Base-by-base conservation (phyloP, 2,113 vertebrate genomes). In the Entelurus aequoreus region DNA sequence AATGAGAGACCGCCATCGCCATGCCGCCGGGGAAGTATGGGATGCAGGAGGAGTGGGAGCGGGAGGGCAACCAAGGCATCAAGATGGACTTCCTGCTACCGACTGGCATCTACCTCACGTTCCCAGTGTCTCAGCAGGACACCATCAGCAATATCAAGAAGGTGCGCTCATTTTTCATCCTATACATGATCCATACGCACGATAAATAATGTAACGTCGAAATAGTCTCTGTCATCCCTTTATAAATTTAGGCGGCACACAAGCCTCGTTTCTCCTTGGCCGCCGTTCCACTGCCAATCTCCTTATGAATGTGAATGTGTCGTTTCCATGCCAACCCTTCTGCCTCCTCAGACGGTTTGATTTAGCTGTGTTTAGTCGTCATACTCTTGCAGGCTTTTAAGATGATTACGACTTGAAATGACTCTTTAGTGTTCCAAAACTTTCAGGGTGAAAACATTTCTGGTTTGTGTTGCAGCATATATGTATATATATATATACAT, bases 1-100 rank as follows among this genome's bases (percentile, higher is more conserved):
- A 84, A 91, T 73, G 80, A 92, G 86, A 78, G 90, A 86, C 88
- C 48, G 11, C 44, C 51, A 80, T 69, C 90, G 94, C 88, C 83
- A 99, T 99, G 96, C 92, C 94, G 86, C 94, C 95, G 1, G 94
- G 95, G 88, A 93, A 95, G 77, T 94, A 94, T 88, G 94, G 93
- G 89, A 93, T 94, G 84, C 91, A 89, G 85, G 95, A 94, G 82
- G 93, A 94, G 77, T 98, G 95, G 95, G 91, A 94, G 86, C 90
- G 90, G 82, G 93, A 94, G 78, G 93, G 93, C 76, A 91, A 87
- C 74, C 93, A 91, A 73, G 89, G 71, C 62, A 91, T 99, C 77
- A 77, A 77, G 16, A 93, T 99, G 75, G 96, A 99, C 79, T 98
- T 99, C 84, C 81, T 99, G 81, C 88, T 99, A 78, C 96, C 96